These are phyloP conservation scores for Dascyllus trimaculatus DNA, from an alignment of 2,113 vertebrate species.

Conservation along the genomic window DNA sequence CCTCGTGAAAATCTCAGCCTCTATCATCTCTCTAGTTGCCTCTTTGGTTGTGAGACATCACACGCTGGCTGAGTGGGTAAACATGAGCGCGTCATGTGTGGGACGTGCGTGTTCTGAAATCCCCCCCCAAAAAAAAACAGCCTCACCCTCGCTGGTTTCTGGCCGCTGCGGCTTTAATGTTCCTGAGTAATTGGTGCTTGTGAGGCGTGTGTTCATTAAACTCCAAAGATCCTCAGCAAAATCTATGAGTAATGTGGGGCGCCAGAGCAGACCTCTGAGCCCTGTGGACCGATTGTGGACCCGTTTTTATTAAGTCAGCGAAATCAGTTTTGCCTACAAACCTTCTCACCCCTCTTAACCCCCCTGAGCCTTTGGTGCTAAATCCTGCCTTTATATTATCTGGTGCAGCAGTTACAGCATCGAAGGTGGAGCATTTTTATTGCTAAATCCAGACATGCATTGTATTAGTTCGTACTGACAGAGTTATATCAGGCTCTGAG, in stretches of 20 bases:
- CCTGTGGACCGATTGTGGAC: constrained; percentile 1
- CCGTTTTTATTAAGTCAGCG: constrained; percentile 17
- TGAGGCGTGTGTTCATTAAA: constrained; percentile 6
- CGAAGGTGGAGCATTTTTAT: too few species aligned
- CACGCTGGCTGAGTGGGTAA: constrained; percentile 10
- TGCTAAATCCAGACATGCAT: too few species aligned
- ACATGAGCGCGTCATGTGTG: neutral
- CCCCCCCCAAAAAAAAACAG: neutral
- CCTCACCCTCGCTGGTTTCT: neutral
- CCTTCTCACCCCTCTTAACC: neutral
- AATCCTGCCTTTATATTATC: neutral
- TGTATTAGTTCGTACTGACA: too few species aligned
- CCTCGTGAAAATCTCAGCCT: constrained; percentile 1
- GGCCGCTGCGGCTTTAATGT: constrained; percentile 23
- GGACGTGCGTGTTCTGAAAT: neutral
- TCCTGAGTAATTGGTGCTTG: constrained; percentile 29
- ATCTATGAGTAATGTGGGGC: neutral
- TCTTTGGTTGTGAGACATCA: constrained; percentile 20
- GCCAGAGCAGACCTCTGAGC: neutral
- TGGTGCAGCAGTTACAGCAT: too few species aligned
- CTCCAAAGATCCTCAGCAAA: neutral
- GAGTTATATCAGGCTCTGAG: too few species aligned
- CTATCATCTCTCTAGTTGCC: neutral
- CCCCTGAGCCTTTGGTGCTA: constrained; percentile 16
- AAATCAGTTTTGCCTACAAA: constrained; percentile 21